A percentile compares a stretch with the other conserved stretches of the same genome.
Conservation (phyloP, 2,888 invertebrate species). For the Chaetogeoica ovagalla region DNA sequence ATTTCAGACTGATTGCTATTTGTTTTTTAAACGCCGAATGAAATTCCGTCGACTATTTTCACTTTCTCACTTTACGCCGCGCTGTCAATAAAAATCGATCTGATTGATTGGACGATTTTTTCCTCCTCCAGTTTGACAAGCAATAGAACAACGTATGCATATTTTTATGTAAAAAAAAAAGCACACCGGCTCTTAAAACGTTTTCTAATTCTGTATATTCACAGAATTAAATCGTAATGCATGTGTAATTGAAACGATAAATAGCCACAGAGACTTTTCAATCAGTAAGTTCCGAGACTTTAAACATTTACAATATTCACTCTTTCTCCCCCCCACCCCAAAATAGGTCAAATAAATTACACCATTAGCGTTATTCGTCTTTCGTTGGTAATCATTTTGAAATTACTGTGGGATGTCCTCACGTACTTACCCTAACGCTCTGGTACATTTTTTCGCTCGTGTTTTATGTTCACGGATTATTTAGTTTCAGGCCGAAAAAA, state of each 20-base stretch:
- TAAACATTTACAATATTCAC: background rate
- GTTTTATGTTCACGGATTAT: slow-evolving; percentile 34
- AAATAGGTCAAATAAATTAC: background rate
- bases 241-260: too few species aligned
- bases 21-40: slow-evolving; percentile 30
- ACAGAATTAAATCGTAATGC: too few species aligned
- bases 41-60: background rate
- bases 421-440: background rate
- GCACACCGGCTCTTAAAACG: too few species aligned
- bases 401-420: slow-evolving; percentile 26
- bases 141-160: background rate
- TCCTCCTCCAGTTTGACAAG: background rate
- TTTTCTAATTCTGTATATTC: too few species aligned
- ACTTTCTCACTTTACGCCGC: background rate
- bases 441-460: slow-evolving; percentile 18
- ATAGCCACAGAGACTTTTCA: too few species aligned
- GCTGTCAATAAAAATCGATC: background rate
- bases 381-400: slow-evolving; percentile 31
- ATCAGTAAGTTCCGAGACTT: background rate
- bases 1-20: slow-evolving; percentile 27
- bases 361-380: background rate
- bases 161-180: too few species aligned
- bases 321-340: background rate
- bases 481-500: slow-evolving; percentile 16
- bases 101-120: slow-evolving; percentile 21